A percentile compares a stretch with the other conserved stretches of the same genome.
Conservation (phyloP, 2,888 invertebrate species). For the Troides helena region DNA sequence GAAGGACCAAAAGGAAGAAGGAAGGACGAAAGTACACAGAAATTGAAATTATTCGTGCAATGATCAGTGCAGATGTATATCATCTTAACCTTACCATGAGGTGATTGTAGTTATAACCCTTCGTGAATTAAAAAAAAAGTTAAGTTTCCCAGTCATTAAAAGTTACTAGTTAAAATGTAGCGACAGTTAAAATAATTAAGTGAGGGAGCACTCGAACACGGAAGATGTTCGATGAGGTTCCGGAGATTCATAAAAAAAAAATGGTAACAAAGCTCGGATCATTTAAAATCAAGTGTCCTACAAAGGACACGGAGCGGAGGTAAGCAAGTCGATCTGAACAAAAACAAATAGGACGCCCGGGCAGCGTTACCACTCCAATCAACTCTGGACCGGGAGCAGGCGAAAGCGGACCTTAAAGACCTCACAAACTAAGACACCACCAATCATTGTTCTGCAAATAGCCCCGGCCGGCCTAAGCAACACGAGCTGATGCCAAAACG, state of each 20-base stretch:
- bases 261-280: conserved; percentile 4
- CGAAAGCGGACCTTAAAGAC: conserved; percentile 50
- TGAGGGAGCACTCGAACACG: not conserved
- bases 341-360: conserved; percentile 34
- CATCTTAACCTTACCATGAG: too few species aligned
- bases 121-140: too few species aligned
- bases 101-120: too few species aligned
- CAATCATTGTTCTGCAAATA: conserved; percentile 76
- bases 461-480: conserved; percentile 69
- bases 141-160: not conserved
- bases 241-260: not conserved
- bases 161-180: too few species aligned
- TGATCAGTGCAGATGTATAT: too few species aligned
- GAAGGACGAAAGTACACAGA: too few species aligned
- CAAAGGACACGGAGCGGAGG: conserved; percentile 32
- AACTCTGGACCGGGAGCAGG: conserved; percentile 36
- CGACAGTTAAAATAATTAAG: not conserved
- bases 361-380: conserved; percentile 35
- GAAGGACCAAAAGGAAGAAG: too few species aligned
- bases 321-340: conserved; percentile 27
- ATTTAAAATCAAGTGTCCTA: conserved; percentile 33
- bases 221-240: not conserved
- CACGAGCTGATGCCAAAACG: conserved; percentile 77
- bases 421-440: conserved; percentile 68
- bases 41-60: too few species aligned